phyloP scores from a whole-genome alignment of 2,113 vertebrate species.

The Rhegmatorhina hoffmannsi region DNA sequence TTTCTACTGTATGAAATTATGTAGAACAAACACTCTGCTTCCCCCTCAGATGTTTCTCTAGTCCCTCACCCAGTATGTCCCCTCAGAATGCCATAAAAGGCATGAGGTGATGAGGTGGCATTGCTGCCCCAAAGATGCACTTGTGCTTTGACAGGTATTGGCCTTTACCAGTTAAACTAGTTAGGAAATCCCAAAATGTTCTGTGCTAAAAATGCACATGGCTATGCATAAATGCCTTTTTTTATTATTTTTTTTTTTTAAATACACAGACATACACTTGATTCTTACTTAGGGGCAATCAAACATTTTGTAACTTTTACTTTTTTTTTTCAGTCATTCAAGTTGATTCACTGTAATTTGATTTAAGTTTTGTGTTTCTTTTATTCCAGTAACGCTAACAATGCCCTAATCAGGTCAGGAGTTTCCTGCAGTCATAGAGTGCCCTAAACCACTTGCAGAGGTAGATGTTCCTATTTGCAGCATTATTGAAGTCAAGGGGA shows the following conservation, averaged over 20 bases:
- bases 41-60: neutral
- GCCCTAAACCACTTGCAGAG: neutral
- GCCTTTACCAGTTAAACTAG: neutral
- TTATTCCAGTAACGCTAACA: neutral
- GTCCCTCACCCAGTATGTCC: accelerated
- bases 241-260: neutral
- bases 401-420: neutral
- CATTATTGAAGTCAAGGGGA: neutral
- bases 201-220: neutral
- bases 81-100: neutral
- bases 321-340: neutral
- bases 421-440: neutral
- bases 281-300: neutral
- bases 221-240: neutral
- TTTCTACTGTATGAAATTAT: neutral
- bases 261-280: neutral
- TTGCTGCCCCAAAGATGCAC: neutral
- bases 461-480: neutral
- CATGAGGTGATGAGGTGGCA: no score
- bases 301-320: neutral
- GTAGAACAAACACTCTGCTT: neutral
- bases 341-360: neutral
- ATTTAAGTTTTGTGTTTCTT: neutral
- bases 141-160: neutral
- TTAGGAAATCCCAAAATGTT: neutral